Conservation (phyloP, 2,888 invertebrate species). For the Clunio marinus region DNA sequence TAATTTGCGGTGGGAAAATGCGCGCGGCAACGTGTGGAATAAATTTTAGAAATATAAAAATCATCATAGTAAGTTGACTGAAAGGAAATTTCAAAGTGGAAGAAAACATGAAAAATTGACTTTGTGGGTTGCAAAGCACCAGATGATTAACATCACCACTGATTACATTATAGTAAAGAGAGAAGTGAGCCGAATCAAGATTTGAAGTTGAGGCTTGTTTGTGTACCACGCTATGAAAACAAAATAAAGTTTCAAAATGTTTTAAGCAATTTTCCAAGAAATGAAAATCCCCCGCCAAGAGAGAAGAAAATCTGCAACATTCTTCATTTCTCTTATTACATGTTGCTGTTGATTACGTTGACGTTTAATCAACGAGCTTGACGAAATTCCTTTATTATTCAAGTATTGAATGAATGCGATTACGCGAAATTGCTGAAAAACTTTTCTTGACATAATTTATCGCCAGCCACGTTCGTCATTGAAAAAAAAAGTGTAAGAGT, state of each 20-base stretch:
- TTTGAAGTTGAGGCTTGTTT: conserved; percentile 33
- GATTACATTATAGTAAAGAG: conserved; percentile 1
- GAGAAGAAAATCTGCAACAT: too few relatives aligned
- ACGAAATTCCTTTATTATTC: background rate
- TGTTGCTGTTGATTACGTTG: too few relatives aligned
- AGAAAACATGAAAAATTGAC: conserved; percentile 6
- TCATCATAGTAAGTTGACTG: background rate
- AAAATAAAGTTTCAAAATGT: too few relatives aligned
- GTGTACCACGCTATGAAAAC: background rate
- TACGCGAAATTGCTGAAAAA: background rate
- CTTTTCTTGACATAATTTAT: background rate
- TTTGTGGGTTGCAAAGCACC: background rate
- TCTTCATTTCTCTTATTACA: too few relatives aligned
- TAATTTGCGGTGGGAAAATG: background rate
- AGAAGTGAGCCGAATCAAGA: conserved; percentile 24
- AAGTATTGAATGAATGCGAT: conserved; percentile 7
- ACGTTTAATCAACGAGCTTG: conserved; percentile 11
- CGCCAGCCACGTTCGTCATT: conserved; percentile 13
- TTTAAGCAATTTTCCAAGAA: conserved; percentile 13
- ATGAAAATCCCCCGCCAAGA: too few relatives aligned
- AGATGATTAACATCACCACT: background rate
- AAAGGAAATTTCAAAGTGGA: background rate
- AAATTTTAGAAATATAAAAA: background rate
- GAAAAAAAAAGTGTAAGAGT: conserved; percentile 14
- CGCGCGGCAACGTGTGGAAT: background rate